Evolutionary conservation across 1,140 invertebrate species (phyloP).

Genomic region (Drosophila parabipectinata): DNA sequence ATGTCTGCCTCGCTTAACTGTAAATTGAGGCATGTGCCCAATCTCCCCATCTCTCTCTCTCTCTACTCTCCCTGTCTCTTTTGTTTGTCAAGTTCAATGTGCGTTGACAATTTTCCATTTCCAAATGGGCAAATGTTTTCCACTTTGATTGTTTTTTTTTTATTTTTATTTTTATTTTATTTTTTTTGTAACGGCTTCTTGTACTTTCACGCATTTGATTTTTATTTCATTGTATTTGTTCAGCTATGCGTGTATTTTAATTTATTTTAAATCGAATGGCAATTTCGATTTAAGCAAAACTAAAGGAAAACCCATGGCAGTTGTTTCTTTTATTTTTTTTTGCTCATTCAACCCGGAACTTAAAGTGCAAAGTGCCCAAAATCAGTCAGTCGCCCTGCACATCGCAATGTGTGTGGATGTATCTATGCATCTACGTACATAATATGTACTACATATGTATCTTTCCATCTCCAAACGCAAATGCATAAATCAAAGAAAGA

Average conservation of each 20-base stretch:
- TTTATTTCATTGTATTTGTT: constrained; percentile 61
- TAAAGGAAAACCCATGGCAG: constrained; percentile 11
- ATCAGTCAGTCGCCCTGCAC: constrained; percentile 28
- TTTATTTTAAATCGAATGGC: constrained; percentile 77
- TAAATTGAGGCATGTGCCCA: constrained; percentile 71
- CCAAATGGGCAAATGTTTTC: constrained; percentile 66
- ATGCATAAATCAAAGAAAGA: constrained; percentile 56
- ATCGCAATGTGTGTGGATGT: constrained; percentile 27
- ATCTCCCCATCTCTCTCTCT: background rate
- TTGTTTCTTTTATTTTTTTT: constrained; percentile 7
- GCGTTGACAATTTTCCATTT: constrained; percentile 81
- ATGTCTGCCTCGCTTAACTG: constrained; percentile 69
- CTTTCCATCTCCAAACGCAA: constrained; percentile 41
- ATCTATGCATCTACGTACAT: constrained; percentile 18
- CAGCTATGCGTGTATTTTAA: constrained; percentile 74
- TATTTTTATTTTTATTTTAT: background rate
- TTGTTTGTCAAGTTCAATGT: constrained; percentile 76
- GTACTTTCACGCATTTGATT: constrained; percentile 62
- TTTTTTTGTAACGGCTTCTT: constrained; percentile 9
- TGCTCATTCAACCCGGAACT: constrained; percentile 74
- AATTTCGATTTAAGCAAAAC: constrained; percentile 39
- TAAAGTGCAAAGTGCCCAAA: constrained; percentile 18
- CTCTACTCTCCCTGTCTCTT: constrained; percentile 8
- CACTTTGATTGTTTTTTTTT: constrained; percentile 59
- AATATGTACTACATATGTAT: constrained; percentile 16